Conservation (phyloP, 2,113 vertebrate genomes). For the Quiscalus mexicanus region DNA sequence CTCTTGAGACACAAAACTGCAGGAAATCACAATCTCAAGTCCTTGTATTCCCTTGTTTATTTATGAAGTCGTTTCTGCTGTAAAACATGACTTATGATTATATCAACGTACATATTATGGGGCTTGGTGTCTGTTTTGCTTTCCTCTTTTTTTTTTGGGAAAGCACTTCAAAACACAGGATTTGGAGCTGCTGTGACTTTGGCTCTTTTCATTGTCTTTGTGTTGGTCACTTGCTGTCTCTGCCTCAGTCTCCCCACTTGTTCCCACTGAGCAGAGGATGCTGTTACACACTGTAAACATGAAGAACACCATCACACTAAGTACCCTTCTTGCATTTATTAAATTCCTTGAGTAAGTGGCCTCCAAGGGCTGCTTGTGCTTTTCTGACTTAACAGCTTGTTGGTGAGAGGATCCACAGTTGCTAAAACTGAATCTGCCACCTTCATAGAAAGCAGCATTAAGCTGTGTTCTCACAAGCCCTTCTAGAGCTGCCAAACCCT, state of each 20-base stretch:
- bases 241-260: not conserved
- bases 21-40: not conserved
- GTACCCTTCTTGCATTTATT: not conserved
- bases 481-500: not conserved
- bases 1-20: not conserved
- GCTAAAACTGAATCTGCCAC: not conserved
- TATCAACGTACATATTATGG: accelerated
- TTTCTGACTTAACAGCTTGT: not conserved
- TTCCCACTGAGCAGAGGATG: not conserved
- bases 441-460: not conserved
- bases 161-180: not conserved
- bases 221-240: not conserved
- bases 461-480: not conserved
- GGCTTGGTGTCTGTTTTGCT: not conserved
- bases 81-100: not conserved
- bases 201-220: not conserved
- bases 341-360: not conserved
- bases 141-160: not conserved
- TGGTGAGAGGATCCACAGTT: not conserved
- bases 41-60: not conserved
- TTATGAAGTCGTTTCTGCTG: not conserved
- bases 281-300: not conserved
- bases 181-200: not conserved
- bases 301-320: not conserved
- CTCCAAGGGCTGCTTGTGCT: not conserved